Evolutionary conservation across 2,113 vertebrate genomes (phyloP).

Genomic region (Bos indicus): DNA sequence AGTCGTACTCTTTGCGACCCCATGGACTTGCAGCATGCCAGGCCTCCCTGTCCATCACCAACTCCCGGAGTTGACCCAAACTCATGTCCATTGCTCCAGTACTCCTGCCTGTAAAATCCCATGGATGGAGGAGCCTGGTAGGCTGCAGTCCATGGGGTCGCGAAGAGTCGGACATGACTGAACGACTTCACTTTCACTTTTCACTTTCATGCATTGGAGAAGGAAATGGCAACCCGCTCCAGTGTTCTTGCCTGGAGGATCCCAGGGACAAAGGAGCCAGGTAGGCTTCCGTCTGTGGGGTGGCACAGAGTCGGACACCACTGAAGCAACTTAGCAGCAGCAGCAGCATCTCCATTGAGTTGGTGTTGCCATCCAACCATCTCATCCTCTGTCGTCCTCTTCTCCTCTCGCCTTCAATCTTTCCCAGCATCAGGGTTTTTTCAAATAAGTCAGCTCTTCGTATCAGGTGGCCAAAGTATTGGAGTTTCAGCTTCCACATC

Average conservation of each 20-base stretch:
- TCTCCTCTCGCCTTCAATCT: neutral
- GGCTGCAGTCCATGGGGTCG: no score
- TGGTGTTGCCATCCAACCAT: neutral
- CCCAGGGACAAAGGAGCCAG: no score
- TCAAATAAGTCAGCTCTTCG: neutral
- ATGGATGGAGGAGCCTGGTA: no score
- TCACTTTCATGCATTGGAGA: no score
- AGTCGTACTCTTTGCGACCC: rapidly evolving
- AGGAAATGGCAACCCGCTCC: no score
- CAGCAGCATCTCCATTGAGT: neutral
- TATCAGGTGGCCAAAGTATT: neutral
- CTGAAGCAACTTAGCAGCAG: no score
- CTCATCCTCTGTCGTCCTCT: neutral
- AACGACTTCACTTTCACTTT: no score
- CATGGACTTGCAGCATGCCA: neutral
- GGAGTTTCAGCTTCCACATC: neutral
- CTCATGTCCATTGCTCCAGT: neutral
- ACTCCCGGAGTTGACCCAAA: neutral
- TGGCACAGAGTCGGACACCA: no score
- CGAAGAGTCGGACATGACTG: no score
- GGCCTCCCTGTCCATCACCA: neutral
- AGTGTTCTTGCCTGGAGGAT: no score
- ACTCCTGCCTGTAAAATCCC: no score
- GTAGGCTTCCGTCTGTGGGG: no score
- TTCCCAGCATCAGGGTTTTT: neutral